Percentiles rank a stretch among this genome's conserved stretches.
phyloP scores from a whole-genome alignment of 2,888 invertebrate genomes.

The Nymphalis urticae region DNA sequence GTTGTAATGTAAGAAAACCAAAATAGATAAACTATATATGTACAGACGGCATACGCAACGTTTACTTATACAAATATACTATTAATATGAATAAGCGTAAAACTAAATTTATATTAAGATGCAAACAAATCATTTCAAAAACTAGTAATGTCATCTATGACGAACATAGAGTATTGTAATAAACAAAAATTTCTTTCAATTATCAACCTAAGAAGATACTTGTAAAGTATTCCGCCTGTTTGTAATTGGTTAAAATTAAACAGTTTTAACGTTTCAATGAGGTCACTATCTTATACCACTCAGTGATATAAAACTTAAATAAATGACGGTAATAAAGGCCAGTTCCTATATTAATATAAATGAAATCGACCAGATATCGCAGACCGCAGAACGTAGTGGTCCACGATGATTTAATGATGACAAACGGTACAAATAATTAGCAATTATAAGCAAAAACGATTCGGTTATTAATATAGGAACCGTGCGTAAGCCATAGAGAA shows the following conservation, averaged over 20 bases:
- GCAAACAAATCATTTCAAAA: too few relatives aligned
- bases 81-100: too few relatives aligned
- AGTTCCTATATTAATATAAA: slow-evolving; percentile 12
- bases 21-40: slow-evolving; percentile 7
- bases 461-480: slow-evolving; percentile 4
- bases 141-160: neutral
- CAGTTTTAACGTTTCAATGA: slow-evolving; percentile 4
- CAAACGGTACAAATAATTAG: neutral
- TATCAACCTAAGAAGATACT: too few relatives aligned
- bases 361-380: neutral
- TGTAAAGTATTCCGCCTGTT: slow-evolving; percentile 13
- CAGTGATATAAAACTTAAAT: slow-evolving; percentile 12
- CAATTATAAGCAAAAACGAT: neutral
- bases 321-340: neutral
- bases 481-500: slow-evolving; percentile 28
- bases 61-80: neutral
- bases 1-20: slow-evolving; percentile 22
- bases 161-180: neutral
- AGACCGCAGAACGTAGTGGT: neutral
- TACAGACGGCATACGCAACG: slow-evolving; percentile 7
- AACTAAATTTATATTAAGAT: too few relatives aligned
- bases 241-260: slow-evolving; percentile 3
- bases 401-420: neutral
- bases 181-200: neutral
- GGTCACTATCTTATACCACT: slow-evolving; percentile 17